Percentiles rank a stretch among this genome's conserved stretches.
These are phyloP conservation scores for Vireo altiloquus DNA, from an alignment of 2,113 vertebrate species.

Conservation along the genomic window DNA sequence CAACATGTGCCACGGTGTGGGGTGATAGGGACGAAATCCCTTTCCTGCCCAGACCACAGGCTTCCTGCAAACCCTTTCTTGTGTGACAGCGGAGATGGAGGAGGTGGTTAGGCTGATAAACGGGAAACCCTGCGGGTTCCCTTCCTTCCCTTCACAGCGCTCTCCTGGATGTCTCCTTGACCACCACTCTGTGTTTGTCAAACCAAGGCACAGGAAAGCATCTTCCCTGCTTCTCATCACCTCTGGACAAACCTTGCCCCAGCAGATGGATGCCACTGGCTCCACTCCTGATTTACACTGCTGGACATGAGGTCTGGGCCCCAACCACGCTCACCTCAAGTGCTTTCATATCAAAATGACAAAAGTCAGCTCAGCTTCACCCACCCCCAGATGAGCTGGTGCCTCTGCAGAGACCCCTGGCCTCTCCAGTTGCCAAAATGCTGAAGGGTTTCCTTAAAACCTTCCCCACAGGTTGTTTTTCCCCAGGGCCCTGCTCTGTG, in stretches of 20 bases:
- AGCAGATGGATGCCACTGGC: fast-evolving
- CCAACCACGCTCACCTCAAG: fast-evolving
- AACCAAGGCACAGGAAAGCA: neutral
- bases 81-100: neutral
- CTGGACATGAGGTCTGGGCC: neutral
- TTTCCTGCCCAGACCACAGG: neutral
- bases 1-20: fast-evolving
- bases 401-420: neutral
- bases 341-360: neutral
- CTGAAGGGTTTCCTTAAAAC: neutral
- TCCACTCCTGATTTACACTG: neutral
- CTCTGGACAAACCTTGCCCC: neutral
- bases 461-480: neutral
- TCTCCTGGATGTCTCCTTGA: neutral
- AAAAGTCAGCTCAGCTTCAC: neutral
- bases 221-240: neutral
- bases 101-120: neutral
- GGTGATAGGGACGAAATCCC: neutral
- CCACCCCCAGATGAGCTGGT: neutral
- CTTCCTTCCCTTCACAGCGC: neutral
- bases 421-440: neutral
- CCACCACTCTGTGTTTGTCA: neutral
- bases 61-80: neutral
- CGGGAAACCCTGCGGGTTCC: neutral
- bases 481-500: neutral